Base-by-base conservation (phyloP, 2,113 vertebrate species). In the Forbesichthys agassizii region DNA sequence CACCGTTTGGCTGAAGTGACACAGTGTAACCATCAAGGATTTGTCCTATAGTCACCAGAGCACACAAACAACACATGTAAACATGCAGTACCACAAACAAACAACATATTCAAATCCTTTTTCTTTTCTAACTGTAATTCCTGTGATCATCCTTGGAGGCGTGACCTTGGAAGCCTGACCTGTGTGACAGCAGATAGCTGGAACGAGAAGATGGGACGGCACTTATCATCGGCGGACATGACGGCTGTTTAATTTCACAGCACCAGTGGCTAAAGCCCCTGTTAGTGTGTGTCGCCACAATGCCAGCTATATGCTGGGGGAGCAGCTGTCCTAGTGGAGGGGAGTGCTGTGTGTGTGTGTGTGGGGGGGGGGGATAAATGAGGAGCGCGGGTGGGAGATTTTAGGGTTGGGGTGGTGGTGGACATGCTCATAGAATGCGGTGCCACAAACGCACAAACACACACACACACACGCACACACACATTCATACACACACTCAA, bases 221-320 rank as follows among this genome's bases (percentile, higher is more conserved):
- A 86, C 87, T 89, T 88, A 87, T 88, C 85, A 86, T 85, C 86
- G 86, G 84, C 84, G 82, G 86, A 88, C 82, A 77, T 82, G 86
- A 80, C 83, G 88, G 86, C 89, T 89, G 88, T 89, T 91, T 91
- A 89, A 90, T 91, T 87, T 88, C 90, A 91, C 88, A 92, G 90
- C 82, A 88, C 85, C 86, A 88, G 84, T 86, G 81, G 83, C 87
- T 84, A 82, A 88, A 87, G 87, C 81, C 83, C 86, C 80, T 80
- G 83, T 88, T 90, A 86, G 85, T 79, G 80, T 60, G 77, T 85
- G 81, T 80, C 80, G 53, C 77, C 84, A 90, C 87, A 87, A 91
- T 90, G 83, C 83, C 73, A 77, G 76, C 81, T 79, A 83, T 68
- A 42, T 3, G 75, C 88, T 77, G 79, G 81, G 85, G 87, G 85